Evolutionary conservation across 2,888 invertebrate genomes (phyloP).

Genomic region (Meiosimyza decipiens): DNA sequence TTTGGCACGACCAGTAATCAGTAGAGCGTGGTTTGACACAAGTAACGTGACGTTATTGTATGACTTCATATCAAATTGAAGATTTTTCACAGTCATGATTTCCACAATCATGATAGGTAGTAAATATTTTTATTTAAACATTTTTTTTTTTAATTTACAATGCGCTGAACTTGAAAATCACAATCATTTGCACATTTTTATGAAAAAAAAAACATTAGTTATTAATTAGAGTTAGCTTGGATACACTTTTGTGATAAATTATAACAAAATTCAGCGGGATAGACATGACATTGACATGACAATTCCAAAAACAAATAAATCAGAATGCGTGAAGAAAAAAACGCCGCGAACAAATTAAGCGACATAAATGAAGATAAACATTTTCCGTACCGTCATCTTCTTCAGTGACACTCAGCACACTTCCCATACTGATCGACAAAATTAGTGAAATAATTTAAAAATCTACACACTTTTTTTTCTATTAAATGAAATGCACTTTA

Average conservation of each 20-base stretch:
- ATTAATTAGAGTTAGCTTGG: too few species aligned
- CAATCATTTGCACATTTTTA: constrained; percentile 4
- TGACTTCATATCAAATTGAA: constrained; percentile 4
- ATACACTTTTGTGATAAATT: too few species aligned
- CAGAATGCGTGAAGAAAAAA: too few species aligned
- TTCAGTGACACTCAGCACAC: not conserved
- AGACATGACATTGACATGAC: too few species aligned
- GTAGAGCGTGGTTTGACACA: too few species aligned
- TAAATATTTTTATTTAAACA: too few species aligned
- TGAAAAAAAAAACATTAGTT: too few species aligned
- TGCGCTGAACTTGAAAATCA: constrained; percentile 32
- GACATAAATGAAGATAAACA: not conserved
- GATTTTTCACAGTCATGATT: constrained; percentile 23
- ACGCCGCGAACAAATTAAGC: not conserved
- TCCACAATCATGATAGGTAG: not conserved
- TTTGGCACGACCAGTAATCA: too few species aligned
- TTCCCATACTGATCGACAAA: constrained; percentile 9
- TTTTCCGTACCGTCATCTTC: constrained; percentile 26
- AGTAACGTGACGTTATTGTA: not conserved
- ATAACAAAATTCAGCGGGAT: too few species aligned
- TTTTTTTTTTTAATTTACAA: not conserved
- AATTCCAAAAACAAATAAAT: too few species aligned
- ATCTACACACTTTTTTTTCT: not conserved
- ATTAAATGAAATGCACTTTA: not conserved
- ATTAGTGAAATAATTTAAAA: not conserved